A percentile compares a stretch with the other conserved stretches of the same genome.
These are phyloP conservation scores for Drosophila mojavensis DNA, from an alignment of 1,140 invertebrate species.

Conservation along the genomic window DNA sequence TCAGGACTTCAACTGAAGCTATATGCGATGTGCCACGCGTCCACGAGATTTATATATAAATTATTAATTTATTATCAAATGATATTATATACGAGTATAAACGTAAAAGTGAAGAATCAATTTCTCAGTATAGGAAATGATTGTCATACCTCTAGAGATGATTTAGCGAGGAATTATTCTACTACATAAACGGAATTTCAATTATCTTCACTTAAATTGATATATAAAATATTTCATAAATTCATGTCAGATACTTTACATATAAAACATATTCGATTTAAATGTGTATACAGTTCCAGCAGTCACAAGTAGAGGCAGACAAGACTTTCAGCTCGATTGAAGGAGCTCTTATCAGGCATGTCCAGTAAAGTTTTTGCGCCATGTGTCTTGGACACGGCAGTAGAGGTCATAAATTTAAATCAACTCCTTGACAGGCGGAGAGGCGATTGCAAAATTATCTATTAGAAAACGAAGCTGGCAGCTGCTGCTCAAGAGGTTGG, in stretches of 20 bases:
- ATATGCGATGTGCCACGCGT: no score
- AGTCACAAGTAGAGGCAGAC: background rate
- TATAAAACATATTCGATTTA: background rate
- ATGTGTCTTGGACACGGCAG: slow-evolving; percentile 58
- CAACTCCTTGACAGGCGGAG: slow-evolving; percentile 61
- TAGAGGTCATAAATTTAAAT: slow-evolving; percentile 73
- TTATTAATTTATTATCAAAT: no score
- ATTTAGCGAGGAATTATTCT: no score
- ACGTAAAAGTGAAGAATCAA: no score
- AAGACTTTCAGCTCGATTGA: slow-evolving; percentile 4
- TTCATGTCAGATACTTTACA: background rate
- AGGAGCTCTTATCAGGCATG: slow-evolving; percentile 22
- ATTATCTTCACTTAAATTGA: background rate
- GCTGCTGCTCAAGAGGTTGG: slow-evolving; percentile 36
- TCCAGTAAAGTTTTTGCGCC: slow-evolving; percentile 44
- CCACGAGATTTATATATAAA: no score
- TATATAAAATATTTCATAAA: background rate
- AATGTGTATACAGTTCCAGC: background rate
- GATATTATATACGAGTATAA: no score
- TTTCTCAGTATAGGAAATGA: no score
- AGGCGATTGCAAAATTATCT: slow-evolving; percentile 68
- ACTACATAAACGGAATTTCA: no score
- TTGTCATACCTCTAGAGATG: no score
- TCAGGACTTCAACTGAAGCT: no score
- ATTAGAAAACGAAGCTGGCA: slow-evolving; percentile 29